Conservation (phyloP, 30 jellyfish, hydroid and myxozoan genomes). For the Calvadosia cruxmelitensis region DNA sequence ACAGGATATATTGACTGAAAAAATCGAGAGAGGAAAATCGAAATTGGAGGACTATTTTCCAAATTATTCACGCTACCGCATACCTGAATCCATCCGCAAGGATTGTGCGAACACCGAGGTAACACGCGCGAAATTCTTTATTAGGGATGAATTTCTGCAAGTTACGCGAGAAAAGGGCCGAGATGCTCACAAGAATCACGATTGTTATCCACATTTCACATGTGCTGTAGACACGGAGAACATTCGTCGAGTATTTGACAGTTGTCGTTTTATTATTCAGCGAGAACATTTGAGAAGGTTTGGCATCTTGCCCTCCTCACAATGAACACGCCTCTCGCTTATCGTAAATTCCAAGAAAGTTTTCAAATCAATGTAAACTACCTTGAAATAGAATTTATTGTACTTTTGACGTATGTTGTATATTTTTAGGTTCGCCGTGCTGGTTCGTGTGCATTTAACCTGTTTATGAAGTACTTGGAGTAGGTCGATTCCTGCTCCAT, state of each 20-base stretch:
- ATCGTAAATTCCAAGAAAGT: too few relatives aligned
- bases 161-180: conserved; percentile 29
- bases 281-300: conserved; percentile 73
- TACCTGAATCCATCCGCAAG: conserved; percentile 13
- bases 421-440: too few relatives aligned
- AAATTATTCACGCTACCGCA: conserved; percentile 27
- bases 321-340: too few relatives aligned
- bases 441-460: too few relatives aligned
- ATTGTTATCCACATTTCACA: conserved; percentile 89
- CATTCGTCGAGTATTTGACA: conserved; percentile 75
- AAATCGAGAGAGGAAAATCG: conserved; percentile 50
- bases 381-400: too few relatives aligned
- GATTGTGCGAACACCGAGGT: conserved; percentile 49
- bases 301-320: conserved; percentile 82
- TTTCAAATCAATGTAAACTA: too few relatives aligned
- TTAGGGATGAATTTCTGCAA: conserved; percentile 58
- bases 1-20: conserved; percentile 62
- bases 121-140: conserved; percentile 66
- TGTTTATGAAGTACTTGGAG: too few relatives aligned
- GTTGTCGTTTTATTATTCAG: conserved; percentile 76
- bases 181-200: conserved; percentile 26
- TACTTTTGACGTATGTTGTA: too few relatives aligned
- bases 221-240: conserved; percentile 96
- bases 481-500: too few relatives aligned
- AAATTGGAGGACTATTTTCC: conserved; percentile 80